phyloP scores from a whole-genome alignment of 2,113 vertebrate genomes.

The Urocynchramus pylzowi region DNA sequence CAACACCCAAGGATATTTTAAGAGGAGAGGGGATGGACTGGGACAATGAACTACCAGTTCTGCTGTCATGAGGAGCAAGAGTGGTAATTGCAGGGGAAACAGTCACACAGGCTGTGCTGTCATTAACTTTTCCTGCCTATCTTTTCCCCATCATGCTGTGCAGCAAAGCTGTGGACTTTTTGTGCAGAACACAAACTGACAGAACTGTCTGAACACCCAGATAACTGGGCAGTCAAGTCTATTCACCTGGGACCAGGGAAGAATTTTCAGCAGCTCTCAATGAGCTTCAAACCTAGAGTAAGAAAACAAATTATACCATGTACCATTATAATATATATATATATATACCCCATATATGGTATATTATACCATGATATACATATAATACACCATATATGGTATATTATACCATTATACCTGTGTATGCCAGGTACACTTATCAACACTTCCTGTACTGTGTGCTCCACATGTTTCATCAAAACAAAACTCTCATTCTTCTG shows the following conservation, averaged over 20 bases:
- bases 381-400: no score
- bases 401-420: no score
- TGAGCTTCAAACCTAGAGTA: not conserved
- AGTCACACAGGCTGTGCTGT: not conserved
- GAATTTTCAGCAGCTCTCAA: not conserved
- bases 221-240: not conserved
- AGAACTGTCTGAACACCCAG: not conserved
- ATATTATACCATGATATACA: no score
- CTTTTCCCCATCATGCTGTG: accelerated
- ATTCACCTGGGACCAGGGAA: not conserved
- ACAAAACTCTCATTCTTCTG: not conserved
- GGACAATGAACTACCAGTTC: not conserved
- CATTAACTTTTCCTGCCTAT: not conserved
- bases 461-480: not conserved
- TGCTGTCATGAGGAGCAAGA: not conserved
- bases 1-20: not conserved
- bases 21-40: not conserved
- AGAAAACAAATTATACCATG: not conserved
- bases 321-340: no score
- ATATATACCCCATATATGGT: no score
- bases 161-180: not conserved
- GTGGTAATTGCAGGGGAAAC: not conserved
- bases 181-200: not conserved
- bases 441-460: not conserved
- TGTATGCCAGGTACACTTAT: not conserved